phyloP scores from a whole-genome alignment of 2,888 invertebrate species.

The Galeopsomyia nigrocyanea region DNA sequence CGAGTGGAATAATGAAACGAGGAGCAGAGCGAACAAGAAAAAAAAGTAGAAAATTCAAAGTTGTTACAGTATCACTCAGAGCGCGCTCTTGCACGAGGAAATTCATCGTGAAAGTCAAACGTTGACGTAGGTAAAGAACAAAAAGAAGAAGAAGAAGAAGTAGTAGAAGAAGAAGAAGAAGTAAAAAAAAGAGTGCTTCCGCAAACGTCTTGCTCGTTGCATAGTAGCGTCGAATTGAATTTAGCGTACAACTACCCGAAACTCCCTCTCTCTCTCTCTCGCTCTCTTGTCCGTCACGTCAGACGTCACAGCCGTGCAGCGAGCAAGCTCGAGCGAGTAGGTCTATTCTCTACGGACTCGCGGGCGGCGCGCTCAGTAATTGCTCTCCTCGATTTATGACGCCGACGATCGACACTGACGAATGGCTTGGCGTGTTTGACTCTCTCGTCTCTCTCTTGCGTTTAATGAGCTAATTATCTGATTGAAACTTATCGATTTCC shows the following conservation, averaged over 20 bases:
- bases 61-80: too few species aligned
- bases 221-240: slow-evolving; percentile 24
- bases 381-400: slow-evolving; percentile 25
- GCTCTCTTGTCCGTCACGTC: slow-evolving; percentile 8
- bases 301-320: slow-evolving; percentile 17
- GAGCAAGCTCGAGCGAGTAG: slow-evolving; percentile 2
- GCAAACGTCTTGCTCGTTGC: slow-evolving; percentile 7
- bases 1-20: too few species aligned
- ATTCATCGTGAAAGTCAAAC: slow-evolving; percentile 7
- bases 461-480: too few species aligned
- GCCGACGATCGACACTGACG: not conserved
- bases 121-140: not conserved
- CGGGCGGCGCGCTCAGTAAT: too few species aligned
- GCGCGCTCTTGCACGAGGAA: not conserved
- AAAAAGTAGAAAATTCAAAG: too few species aligned
- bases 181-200: slow-evolving; percentile 1
- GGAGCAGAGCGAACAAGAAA: too few species aligned
- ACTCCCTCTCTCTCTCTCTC: not conserved
- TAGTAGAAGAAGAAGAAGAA: not conserved
- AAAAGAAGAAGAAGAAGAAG: not conserved
- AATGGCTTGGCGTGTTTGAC: too few species aligned
- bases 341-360: slow-evolving; percentile 7
- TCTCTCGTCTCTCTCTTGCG: too few species aligned
- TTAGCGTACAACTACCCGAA: slow-evolving; percentile 16
- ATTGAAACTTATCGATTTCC: too few species aligned